These are phyloP conservation scores for Luperina testacea DNA, from an alignment of 2,888 invertebrate genomes.

Conservation along the genomic window DNA sequence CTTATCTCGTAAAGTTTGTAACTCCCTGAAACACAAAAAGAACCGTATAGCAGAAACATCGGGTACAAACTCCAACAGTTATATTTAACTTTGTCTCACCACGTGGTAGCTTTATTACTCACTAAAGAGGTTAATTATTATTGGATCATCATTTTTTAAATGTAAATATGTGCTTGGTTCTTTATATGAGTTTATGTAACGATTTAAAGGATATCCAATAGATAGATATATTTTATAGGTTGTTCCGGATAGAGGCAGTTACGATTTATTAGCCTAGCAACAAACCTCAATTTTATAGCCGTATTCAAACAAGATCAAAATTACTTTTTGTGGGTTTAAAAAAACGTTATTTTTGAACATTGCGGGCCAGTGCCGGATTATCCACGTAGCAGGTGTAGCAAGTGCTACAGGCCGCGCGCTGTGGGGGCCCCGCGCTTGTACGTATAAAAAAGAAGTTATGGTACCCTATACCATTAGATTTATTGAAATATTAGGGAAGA, in stretches of 20 bases:
- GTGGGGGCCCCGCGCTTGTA: no score
- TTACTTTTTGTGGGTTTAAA: background rate
- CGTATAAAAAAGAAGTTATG: no score
- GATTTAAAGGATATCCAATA: background rate
- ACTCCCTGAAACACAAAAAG: conserved; percentile 20
- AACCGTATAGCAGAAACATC: conserved; percentile 32
- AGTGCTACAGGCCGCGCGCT: no score
- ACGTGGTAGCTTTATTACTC: conserved; percentile 66
- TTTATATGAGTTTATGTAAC: background rate
- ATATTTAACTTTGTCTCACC: conserved; percentile 71
- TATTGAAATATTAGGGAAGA: no score
- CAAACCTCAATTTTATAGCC: background rate
- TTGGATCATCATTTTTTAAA: conserved; percentile 68
- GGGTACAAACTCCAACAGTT: conserved; percentile 72
- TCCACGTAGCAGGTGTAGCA: no score
- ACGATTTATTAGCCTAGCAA: background rate
- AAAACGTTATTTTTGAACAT: background rate
- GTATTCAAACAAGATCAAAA: background rate
- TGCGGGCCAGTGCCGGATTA: background rate
- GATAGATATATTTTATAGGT: background rate
- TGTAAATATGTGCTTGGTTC: background rate
- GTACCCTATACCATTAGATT: no score
- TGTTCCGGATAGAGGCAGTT: background rate
- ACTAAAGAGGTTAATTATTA: conserved; percentile 74
- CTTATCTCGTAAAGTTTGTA: background rate